Percentiles rank a stretch among this genome's conserved stretches.
Evolutionary conservation across 2,888 invertebrate genomes (phyloP).

Genomic region (Dasysyrphus albostriatus): DNA sequence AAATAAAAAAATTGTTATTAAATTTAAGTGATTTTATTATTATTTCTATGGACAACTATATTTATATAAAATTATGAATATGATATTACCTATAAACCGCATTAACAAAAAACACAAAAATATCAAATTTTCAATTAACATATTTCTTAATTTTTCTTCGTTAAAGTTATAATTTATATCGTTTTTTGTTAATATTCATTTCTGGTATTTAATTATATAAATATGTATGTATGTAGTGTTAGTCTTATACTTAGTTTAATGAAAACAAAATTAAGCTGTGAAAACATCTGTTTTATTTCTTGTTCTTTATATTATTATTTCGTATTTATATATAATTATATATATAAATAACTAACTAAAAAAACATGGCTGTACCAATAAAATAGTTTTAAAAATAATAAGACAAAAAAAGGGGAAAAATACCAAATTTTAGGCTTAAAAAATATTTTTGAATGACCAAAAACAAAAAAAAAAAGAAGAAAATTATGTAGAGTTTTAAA

Average conservation of each 20-base stretch:
- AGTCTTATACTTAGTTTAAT: constrained; percentile 21
- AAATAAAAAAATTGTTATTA: constrained; percentile 37
- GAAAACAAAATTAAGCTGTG: constrained; percentile 38
- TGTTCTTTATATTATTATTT: constrained; percentile 10
- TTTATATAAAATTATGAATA: not conserved
- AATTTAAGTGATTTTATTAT: constrained; percentile 38
- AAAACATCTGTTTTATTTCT: constrained; percentile 37
- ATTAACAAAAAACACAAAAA: constrained; percentile 27
- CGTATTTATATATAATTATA: not conserved
- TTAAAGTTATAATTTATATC: constrained; percentile 13
- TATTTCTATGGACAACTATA: constrained; percentile 56
- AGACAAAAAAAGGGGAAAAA: constrained; percentile 22
- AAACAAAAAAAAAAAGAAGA: not conserved
- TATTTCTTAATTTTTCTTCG: not conserved
- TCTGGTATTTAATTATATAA: constrained; percentile 2
- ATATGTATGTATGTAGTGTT: no score
- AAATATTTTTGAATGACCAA: constrained; percentile 23
- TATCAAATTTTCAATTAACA: constrained; percentile 18
- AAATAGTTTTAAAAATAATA: constrained; percentile 41
- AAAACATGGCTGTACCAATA: constrained; percentile 66
- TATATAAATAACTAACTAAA: not conserved
- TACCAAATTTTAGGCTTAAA: constrained; percentile 72
- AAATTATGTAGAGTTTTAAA: constrained; percentile 6
- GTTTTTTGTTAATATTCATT: constrained; percentile 71
- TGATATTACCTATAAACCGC: constrained; percentile 50